phyloP scores from a whole-genome alignment of 2,113 vertebrate genomes.

The Phodopus roborovskii region DNA sequence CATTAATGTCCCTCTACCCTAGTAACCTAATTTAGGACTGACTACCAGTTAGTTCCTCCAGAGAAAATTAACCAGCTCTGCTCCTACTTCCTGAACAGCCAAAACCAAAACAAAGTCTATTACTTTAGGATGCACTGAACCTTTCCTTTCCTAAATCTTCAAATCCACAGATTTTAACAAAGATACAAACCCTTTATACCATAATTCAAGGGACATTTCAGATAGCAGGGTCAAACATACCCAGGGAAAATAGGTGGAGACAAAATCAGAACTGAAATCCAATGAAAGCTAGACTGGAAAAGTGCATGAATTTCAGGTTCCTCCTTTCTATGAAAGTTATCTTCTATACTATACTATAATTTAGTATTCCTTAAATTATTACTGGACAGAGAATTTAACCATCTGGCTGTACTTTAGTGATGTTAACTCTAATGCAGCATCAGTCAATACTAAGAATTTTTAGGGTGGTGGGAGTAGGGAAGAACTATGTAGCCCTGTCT shows the following conservation, averaged over 20 bases:
- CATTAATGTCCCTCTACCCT: background rate
- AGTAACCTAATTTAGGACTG: background rate
- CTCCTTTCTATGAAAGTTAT: background rate
- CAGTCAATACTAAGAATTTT: background rate
- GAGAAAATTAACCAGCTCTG: background rate
- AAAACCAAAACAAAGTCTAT: conserved; percentile 52
- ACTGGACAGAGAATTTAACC: background rate
- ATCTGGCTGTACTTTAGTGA: background rate
- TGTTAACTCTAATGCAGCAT: conserved; percentile 22
- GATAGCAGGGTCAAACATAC: background rate
- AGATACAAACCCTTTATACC: background rate
- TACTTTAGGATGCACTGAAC: conserved; percentile 31
- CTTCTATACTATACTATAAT: background rate
- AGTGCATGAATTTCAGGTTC: background rate
- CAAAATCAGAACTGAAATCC: background rate
- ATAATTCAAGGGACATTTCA: background rate
- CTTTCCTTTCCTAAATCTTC: conserved; percentile 12
- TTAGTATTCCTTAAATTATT: conserved; percentile 28
- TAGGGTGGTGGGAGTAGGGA: background rate
- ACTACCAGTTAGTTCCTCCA: background rate
- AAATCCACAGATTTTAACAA: conserved; percentile 20
- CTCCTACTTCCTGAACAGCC: background rate
- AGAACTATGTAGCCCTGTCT: background rate
- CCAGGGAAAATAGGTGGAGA: background rate
- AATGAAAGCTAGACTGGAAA: background rate